Base-by-base conservation (phyloP, 2,113 vertebrate genomes). In the Chamaetylas fuelleborni region DNA sequence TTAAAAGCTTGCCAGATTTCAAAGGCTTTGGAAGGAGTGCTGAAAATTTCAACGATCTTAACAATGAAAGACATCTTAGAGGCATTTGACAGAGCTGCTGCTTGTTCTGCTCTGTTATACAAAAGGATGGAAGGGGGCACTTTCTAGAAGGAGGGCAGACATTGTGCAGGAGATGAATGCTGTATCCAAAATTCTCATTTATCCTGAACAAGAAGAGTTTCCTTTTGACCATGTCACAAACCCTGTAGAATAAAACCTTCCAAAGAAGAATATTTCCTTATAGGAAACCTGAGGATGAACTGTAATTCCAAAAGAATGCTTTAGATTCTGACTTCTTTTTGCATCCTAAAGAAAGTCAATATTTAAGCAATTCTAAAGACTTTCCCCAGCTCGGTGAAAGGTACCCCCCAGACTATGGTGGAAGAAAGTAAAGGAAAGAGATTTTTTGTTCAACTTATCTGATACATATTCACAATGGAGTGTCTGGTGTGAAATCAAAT, bases 41-140 rank as follows among this genome's bases (percentile, higher is more conserved):
- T 80, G 51, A 92, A 90, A 86, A 86, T 81, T 58, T 83, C 58
- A 64, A 19, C 50, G 38, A 24, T 88, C 29, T 90, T 91, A 79
- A 79, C 61, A 67, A 88, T 70, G 40, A 89, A 86, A 84, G 40
- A 6, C 14, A 14, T 86, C 48, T 71, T 67, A 79, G 57, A 70
- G 19, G 11, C 12, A 62, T 1, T 0, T 12, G 54, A 53, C 51
- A 93, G 81, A 38, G 14, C 43, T 84, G 12, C 12, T 71, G 6
- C 43, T 78, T 74, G 11, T 51, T 92, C 34, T 92, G 8, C 8
- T 69, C 24, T 78, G 13, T 20, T 60, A 58, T 42, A 57, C 0
- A 3, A 51, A 72, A 74, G 36, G 7, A 40, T 67, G 19, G 16
- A 25, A 69, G 14, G 2, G 2, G 4, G 4, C 2, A n/a, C 8